Percentiles rank a stretch among this genome's conserved stretches.
Conservation (phyloP, 2,797 vertebrate genomes). For the Dendrocincla tyrannina region DNA sequence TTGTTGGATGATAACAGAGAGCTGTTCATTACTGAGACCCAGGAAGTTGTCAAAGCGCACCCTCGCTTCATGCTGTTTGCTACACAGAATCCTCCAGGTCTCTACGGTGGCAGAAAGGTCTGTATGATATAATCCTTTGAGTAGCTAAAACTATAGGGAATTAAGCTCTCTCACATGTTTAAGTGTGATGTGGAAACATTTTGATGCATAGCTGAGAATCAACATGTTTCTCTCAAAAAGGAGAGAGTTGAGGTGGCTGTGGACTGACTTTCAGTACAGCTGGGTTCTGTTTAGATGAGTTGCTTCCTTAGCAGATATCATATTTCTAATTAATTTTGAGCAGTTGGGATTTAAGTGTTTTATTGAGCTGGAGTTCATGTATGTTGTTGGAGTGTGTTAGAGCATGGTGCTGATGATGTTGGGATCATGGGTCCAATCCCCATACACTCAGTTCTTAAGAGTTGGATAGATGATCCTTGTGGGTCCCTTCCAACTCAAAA, state of each 20-base stretch:
- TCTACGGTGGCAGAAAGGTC: slow-evolving; percentile 97
- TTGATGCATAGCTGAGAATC: neutral
- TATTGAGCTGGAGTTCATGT: neutral
- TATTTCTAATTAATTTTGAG: neutral
- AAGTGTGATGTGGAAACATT: neutral
- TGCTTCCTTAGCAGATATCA: neutral
- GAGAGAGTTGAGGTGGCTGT: neutral
- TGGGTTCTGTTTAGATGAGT: neutral
- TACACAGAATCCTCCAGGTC: slow-evolving; percentile 96
- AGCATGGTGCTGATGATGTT: neutral
- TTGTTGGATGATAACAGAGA: slow-evolving; percentile 96
- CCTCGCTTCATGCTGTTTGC: slow-evolving; percentile 96
- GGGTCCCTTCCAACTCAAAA: neutral
- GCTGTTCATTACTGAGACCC: slow-evolving; percentile 93
- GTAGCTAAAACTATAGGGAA: neutral
- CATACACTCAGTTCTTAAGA: neutral
- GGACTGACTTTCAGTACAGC: neutral
- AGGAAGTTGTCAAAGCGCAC: slow-evolving; percentile 94
- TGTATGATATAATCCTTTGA: neutral
- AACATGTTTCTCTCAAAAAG: neutral
- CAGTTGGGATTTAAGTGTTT: neutral
- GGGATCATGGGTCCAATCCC: neutral
- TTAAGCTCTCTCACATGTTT: accelerated
- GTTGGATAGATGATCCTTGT: neutral
- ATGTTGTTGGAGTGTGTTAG: neutral